These are phyloP conservation scores for Peromyscus californicus DNA, from an alignment of 2,113 vertebrate species.

Conservation along the genomic window DNA sequence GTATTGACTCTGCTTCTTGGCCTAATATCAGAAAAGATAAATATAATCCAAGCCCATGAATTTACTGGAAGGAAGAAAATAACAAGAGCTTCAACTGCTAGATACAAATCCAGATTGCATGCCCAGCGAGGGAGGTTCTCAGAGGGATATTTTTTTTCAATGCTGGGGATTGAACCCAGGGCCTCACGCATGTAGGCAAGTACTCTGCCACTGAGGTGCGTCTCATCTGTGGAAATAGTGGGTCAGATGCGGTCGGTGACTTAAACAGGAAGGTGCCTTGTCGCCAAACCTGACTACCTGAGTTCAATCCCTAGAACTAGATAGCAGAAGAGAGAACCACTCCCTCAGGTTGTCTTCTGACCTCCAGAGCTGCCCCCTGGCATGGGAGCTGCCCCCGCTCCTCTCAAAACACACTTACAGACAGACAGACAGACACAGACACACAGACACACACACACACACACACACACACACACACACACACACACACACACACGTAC, in stretches of 20 bases:
- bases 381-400: not conserved
- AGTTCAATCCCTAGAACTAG: not conserved
- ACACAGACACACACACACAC: too few species aligned
- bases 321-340: not conserved
- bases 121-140: not conserved
- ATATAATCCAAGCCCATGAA: conserved; percentile 23
- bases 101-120: not conserved
- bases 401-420: not conserved
- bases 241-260: too few species aligned
- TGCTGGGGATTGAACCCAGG: not conserved
- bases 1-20: not conserved
- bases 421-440: not conserved
- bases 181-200: not conserved
- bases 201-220: not conserved
- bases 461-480: not conserved
- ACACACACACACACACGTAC: too few species aligned
- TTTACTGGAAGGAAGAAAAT: conserved; percentile 4
- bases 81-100: not conserved
- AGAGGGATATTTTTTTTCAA: not conserved
- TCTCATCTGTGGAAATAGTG: not conserved
- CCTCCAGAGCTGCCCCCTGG: not conserved
- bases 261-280: not conserved
- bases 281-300: not conserved
- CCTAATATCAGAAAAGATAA: conserved; percentile 1
- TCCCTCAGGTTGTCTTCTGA: not conserved